Conservation (phyloP, 1,140 invertebrate genomes). For the Caerostris extrusa region DNA sequence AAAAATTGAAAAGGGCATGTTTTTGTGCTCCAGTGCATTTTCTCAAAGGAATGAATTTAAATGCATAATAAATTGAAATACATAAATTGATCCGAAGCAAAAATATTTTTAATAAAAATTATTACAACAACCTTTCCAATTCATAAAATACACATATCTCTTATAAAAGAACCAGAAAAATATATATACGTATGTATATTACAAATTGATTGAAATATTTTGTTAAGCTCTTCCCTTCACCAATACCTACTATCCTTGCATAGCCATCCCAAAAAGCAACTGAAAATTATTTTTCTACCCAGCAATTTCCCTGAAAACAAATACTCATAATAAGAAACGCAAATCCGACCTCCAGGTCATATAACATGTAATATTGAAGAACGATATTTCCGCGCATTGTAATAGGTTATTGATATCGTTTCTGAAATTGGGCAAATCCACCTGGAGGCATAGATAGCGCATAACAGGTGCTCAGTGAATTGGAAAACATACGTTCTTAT, state of each 20-base stretch:
- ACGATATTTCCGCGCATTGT: conserved; percentile 61
- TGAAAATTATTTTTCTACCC: conserved; percentile 53
- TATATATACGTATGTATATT: neutral
- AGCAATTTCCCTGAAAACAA: conserved; percentile 57
- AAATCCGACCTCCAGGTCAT: conserved; percentile 67
- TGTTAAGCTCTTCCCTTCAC: neutral
- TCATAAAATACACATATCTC: neutral
- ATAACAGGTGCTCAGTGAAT: conserved; percentile 64
- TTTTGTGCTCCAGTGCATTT: no score
- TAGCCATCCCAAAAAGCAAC: neutral
- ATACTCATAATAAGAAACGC: conserved; percentile 63
- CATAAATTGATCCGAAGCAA: conserved; percentile 16
- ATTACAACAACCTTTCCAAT: neutral
- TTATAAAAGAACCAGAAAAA: neutral
- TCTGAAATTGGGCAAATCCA: conserved; percentile 53
- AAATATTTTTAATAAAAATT: conserved; percentile 21
- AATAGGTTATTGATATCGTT: conserved; percentile 69
- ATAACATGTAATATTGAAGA: conserved; percentile 65
- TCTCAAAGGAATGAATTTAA: neutral
- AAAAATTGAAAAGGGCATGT: no score
- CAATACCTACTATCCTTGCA: neutral
- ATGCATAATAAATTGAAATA: conserved; percentile 47
- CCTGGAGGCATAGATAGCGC: conserved; percentile 63
- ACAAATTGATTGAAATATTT: conserved; percentile 67
- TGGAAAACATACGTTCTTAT: conserved; percentile 66